Percentiles rank a stretch among this genome's conserved stretches.
Evolutionary conservation across 2,888 invertebrate genomes (phyloP).

Genomic region (Congeria kusceri): DNA sequence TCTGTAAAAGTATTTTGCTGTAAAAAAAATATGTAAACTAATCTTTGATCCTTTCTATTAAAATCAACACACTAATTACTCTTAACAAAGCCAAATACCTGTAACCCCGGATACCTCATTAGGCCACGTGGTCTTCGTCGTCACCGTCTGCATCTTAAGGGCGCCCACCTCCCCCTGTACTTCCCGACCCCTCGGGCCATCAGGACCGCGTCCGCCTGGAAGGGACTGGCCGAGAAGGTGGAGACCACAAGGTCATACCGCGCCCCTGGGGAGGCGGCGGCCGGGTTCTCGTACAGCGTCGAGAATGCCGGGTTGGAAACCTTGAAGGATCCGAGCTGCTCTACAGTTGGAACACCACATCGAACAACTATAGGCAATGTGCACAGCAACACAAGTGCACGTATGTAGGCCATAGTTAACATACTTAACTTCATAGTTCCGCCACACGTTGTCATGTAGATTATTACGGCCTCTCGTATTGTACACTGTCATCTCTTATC

Average conservation of each 20-base stretch:
- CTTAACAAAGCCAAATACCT: conserved; percentile 17
- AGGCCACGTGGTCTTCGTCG: conserved; percentile 42
- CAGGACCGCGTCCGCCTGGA: conserved; percentile 27
- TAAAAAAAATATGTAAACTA: no score
- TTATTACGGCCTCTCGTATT: no score
- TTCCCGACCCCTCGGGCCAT: conserved; percentile 29
- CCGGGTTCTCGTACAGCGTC: conserved; percentile 28
- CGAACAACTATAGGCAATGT: background rate
- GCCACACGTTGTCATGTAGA: no score
- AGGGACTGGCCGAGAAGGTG: conserved; percentile 31
- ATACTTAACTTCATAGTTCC: no score
- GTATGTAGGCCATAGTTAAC: no score
- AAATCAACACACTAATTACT: no score
- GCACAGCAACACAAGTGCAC: background rate
- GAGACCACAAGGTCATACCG: conserved; percentile 37
- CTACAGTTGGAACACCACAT: background rate
- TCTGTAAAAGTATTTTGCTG: no score
- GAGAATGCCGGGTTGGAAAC: conserved; percentile 31
- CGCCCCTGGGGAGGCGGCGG: background rate
- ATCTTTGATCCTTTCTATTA: no score
- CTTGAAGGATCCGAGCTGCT: conserved; percentile 38
- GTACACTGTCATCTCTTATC: no score
- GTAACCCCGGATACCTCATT: conserved; percentile 39
- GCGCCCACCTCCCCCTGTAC: conserved; percentile 10
- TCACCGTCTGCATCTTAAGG: conserved; percentile 17